Base-by-base conservation (phyloP, 2,888 invertebrate genomes). In the Drosophila pseudotalamancana region DNA sequence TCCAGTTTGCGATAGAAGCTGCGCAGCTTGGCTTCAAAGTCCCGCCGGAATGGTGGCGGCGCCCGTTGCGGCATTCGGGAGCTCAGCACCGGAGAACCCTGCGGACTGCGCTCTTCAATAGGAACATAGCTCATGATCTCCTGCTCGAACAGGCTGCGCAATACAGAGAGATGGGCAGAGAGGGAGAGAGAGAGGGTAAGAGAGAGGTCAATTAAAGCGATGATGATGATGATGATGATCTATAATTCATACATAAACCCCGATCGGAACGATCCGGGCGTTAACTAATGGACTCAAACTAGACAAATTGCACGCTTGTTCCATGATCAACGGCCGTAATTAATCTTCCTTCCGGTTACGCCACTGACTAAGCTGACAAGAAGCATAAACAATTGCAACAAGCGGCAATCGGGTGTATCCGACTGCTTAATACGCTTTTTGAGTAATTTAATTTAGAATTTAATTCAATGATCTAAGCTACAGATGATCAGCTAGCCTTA, bases 51-150 rank as follows among this genome's bases (percentile, higher is more conserved):
- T 1, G 97, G 97, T 29, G 97, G 97, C 18, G 97, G 97, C 8
- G 97, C 96, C 35, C 97, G 93, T 71, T 95, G 95, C 42, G 95
- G 94, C 76, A 94, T 93, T 69, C 96, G 94, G 21, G 96, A 94
- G 60, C 82, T 91, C 59, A 96, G 92, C 45, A 96, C 96, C 6
- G 97, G 97, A 1, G 97, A 97, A 40, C 91, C 91, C 62, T 93
- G 92, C 68, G 96, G 95, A 40, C 91, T 89, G 78, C 90, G 88
- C 77, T 92, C 92, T 74, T 93, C 93, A 76, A 93, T 93, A 70
- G 97, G 98, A 89, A 98, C 96, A 92, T 98, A 98, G 84, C 97
- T 97, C 98, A 98, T 98, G 90, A 98, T 98, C 94, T 98, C 98
- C 93, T 98, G 97, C 92, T 99, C 98, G 93, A 98, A 98, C 88